Evolutionary conservation across 2,113 vertebrate genomes (phyloP), one percentile per base, ranked within the genome.

Genomic region (Argyrosomus japonicus): DNA sequence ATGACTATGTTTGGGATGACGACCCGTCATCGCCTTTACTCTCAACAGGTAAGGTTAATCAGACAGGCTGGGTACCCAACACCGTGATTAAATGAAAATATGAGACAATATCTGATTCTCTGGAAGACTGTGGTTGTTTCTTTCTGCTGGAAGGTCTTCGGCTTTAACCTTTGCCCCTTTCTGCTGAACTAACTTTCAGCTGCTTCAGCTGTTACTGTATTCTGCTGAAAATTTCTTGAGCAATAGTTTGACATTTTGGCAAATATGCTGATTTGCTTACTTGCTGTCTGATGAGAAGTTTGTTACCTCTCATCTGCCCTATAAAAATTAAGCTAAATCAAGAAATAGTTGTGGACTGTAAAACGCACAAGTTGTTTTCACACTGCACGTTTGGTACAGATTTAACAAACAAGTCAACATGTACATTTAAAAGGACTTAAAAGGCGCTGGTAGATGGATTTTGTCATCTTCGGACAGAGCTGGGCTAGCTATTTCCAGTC

Each of bases 11-110:
- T 89, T 94, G 92, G 94, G 96, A 97, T 91, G 97, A 98, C 85
- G 96, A 99, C 88, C 96, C 96, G 64, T 96, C 96, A 77, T 85
- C 96, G 89, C 97, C 97, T 81, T 95, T 98, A 71, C 93, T 98
- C 63, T 81, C 93, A 75, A 69, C 89, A 99, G 97, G 98, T 99
- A 97, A 99, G 97, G 97, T 95, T 99, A 97, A 98, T 95, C 97
- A 98, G 97, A 97, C 98, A 97, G 97, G 97, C 94, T 56, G 68
- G 43, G n/a, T 25, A 19, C 45, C 47, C 32, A 54, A 56, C 17
- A 68, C 23, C 68, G 9, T 18, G 36, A 40, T 40, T 40, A 40
- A 0, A 40, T 40, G 36, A 40, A 40, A 32, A 29, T 3, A 29
- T 29, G 27, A 5, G 25, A 56, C 2, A 0, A 62, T 83, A 13